Conservation (phyloP, 2,797 vertebrate species). For the Oryzias dopingdopingensis region DNA sequence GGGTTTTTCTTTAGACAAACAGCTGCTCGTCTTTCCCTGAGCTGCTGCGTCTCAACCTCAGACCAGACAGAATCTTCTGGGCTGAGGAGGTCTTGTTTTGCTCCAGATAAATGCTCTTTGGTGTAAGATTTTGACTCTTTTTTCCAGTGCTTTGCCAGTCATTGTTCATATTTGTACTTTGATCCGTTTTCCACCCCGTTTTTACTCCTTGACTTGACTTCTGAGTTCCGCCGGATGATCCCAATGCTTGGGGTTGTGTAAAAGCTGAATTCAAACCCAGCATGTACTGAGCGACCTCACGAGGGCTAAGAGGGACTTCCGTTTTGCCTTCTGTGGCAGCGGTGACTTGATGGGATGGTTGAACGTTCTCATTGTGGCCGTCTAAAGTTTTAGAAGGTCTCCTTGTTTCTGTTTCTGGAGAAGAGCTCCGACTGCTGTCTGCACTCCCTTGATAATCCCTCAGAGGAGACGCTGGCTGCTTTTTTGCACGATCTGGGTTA, state of each 20-base stretch:
- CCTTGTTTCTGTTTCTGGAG: conserved; percentile 51
- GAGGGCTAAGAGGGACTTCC: conserved; percentile 38
- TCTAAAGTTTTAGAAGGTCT: conserved; percentile 53
- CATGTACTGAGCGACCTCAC: conserved; percentile 57
- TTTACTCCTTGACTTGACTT: conserved; percentile 8
- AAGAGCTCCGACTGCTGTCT: conserved; percentile 65
- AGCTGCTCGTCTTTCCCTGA: conserved; percentile 74
- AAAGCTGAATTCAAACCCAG: conserved; percentile 48
- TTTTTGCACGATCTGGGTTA: conserved; percentile 14
- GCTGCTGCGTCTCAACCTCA: conserved; percentile 70
- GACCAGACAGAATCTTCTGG: conserved; percentile 73
- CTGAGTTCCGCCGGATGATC: conserved; percentile 13
- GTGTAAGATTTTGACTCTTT: conserved; percentile 32
- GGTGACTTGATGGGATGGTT: conserved; percentile 50
- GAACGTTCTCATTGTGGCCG: conserved; percentile 61
- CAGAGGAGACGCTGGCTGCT: conserved; percentile 7
- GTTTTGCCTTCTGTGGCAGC: conserved; percentile 11
- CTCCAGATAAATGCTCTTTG: conserved; percentile 52
- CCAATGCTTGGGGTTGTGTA: conserved; percentile 12
- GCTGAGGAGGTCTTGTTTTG: conserved; percentile 54
- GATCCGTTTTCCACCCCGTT: conserved; percentile 19
- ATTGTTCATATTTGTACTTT: conserved; percentile 46
- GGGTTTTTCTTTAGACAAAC: conserved; percentile 65
- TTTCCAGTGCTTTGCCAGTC: conserved; percentile 26
- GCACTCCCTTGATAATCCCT: conserved; percentile 35